phyloP scores from a whole-genome alignment of 2,113 vertebrate genomes.

The Mesocricetus auratus region DNA sequence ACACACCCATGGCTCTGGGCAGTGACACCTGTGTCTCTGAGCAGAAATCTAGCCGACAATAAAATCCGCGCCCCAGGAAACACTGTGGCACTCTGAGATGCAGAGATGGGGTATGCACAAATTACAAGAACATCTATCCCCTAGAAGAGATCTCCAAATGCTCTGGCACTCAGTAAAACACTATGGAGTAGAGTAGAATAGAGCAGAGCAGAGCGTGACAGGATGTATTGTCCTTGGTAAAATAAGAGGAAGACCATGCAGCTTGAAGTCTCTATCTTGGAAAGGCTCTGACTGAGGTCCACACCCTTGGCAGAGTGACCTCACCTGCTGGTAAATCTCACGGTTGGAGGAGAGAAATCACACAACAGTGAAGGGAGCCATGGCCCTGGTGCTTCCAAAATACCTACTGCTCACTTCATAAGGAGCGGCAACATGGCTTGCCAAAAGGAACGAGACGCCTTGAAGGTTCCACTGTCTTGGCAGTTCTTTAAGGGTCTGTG shows the following conservation, averaged over 20 bases:
- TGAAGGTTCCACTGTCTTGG: neutral
- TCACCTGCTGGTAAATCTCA: neutral
- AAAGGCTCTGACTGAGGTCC: neutral
- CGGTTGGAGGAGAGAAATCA: constrained; percentile 12
- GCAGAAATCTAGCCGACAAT: constrained; percentile 20
- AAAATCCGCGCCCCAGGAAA: constrained; percentile 37
- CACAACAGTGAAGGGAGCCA: neutral
- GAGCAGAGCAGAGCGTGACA: neutral
- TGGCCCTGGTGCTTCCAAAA: neutral
- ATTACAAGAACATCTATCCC: neutral
- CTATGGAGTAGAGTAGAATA: neutral
- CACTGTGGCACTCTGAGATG: neutral
- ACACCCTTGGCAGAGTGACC: constrained; percentile 36
- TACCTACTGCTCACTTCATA: neutral
- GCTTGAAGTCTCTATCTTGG: neutral
- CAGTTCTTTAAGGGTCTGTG: constrained; percentile 44
- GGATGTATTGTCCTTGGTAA: constrained; percentile 37
- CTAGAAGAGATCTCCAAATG: neutral
- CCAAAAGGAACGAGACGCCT: constrained; percentile 22
- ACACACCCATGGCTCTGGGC: neutral
- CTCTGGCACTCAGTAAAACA: neutral
- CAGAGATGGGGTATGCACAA: neutral
- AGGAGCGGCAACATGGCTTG: neutral
- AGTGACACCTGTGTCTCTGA: neutral
- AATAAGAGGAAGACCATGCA: constrained; percentile 3